phyloP scores from a whole-genome alignment of 2,797 vertebrate genomes.

The Argentina silus region DNA sequence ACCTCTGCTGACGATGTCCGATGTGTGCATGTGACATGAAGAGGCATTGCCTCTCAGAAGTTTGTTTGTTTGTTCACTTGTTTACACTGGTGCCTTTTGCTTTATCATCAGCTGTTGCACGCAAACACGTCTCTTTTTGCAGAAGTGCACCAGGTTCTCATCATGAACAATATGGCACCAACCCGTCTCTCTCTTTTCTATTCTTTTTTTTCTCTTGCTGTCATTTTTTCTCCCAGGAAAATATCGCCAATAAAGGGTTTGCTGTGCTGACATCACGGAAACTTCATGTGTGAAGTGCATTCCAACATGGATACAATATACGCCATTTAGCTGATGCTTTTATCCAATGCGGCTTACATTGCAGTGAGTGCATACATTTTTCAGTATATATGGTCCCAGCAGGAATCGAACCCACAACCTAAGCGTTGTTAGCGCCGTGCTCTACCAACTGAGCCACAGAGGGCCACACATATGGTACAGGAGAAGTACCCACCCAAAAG shows the following conservation, averaged over 20 bases:
- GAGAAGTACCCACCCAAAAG: too few relatives aligned
- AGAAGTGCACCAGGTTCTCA: constrained; percentile 7
- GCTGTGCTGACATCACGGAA: constrained; percentile 68
- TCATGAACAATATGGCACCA: constrained; percentile 40
- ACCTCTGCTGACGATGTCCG: constrained; percentile 9
- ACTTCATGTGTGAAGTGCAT: constrained; percentile 50
- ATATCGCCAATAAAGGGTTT: constrained; percentile 38
- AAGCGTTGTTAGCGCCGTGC: too few relatives aligned
- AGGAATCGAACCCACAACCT: too few relatives aligned
- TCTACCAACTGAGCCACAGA: too few relatives aligned
- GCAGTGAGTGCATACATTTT: too few relatives aligned
- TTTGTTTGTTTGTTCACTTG: constrained; percentile 39
- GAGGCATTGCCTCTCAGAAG: constrained; percentile 10
- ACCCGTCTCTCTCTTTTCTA: constrained; percentile 20
- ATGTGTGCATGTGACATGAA: constrained; percentile 6
- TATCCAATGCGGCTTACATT: too few relatives aligned
- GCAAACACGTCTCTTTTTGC: constrained; percentile 29
- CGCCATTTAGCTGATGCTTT: too few relatives aligned
- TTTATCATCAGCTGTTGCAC: constrained; percentile 35
- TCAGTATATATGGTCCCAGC: too few relatives aligned
- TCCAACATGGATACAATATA: constrained; percentile 42
- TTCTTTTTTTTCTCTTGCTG: constrained; percentile 12
- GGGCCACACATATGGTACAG: too few relatives aligned
- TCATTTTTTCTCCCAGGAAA: constrained; percentile 48
- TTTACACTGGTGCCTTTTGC: constrained; percentile 31